Evolutionary conservation across 2,888 invertebrate species (phyloP).

Genomic region (Pegoplata infirma): DNA sequence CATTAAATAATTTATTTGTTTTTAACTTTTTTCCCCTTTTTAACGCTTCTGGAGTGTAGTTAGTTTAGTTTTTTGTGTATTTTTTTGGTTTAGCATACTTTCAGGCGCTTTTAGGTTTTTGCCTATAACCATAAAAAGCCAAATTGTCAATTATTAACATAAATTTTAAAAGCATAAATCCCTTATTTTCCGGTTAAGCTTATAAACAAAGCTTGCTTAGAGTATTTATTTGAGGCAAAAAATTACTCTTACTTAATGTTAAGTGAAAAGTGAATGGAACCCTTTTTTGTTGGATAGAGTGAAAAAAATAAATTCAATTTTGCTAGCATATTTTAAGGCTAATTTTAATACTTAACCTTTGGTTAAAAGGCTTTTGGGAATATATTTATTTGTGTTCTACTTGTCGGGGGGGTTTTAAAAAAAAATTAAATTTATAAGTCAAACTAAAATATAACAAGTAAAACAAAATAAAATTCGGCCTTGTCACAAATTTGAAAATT

Average conservation of each 20-base stretch:
- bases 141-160: slow-evolving; percentile 42
- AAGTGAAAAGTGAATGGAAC: not conserved
- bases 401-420: too few species aligned
- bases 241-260: not conserved
- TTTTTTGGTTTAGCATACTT: not conserved
- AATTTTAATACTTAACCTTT: not conserved
- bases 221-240: not conserved
- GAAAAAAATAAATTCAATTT: not conserved
- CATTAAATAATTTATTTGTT: slow-evolving; percentile 10
- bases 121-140: not conserved
- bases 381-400: too few species aligned
- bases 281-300: not conserved
- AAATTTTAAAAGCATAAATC: slow-evolving; percentile 31
- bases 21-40: not conserved
- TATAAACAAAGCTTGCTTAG: slow-evolving; percentile 2
- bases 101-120: not conserved
- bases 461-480: too few species aligned
- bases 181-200: slow-evolving; percentile 1
- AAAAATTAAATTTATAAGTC: too few species aligned
- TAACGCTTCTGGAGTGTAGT: not conserved
- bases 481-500: too few species aligned
- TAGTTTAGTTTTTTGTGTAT: not conserved
- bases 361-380: slow-evolving; percentile 18
- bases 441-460: too few species aligned
- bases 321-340: not conserved